Percentiles rank a stretch among this genome's conserved stretches.
Conservation (phyloP, 2,797 vertebrate genomes). For the Gobio occitaniae region DNA sequence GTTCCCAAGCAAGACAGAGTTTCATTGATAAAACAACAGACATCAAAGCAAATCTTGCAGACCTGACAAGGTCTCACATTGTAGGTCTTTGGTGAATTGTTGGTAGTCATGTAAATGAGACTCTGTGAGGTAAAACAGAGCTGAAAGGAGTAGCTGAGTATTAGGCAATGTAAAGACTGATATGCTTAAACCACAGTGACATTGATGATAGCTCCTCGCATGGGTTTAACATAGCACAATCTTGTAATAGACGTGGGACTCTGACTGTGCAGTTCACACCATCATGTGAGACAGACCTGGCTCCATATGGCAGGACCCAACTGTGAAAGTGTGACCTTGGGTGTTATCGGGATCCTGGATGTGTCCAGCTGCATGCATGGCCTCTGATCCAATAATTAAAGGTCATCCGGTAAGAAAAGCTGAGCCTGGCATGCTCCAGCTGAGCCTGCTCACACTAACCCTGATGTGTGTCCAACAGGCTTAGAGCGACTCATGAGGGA, state of each 20-base stretch:
- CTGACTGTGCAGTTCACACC: slow-evolving; percentile 70
- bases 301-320: slow-evolving; percentile 48
- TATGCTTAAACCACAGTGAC: slow-evolving; percentile 39
- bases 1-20: slow-evolving; percentile 60
- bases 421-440: slow-evolving; percentile 68
- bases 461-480: slow-evolving; percentile 85
- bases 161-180: slow-evolving; percentile 31
- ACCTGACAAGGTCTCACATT: slow-evolving; percentile 53
- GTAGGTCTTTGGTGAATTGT: slow-evolving; percentile 57
- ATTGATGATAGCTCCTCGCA: slow-evolving; percentile 34
- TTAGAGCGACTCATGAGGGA: slow-evolving; percentile 77
- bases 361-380: slow-evolving; percentile 72
- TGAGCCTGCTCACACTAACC: slow-evolving; percentile 67
- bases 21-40: slow-evolving; percentile 59
- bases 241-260: slow-evolving; percentile 61
- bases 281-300: slow-evolving; percentile 59
- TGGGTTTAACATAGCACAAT: slow-evolving; percentile 18
- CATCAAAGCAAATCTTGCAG: slow-evolving; percentile 59
- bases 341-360: slow-evolving; percentile 64
- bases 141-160: slow-evolving; percentile 32
- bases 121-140: slow-evolving; percentile 14
- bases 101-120: slow-evolving; percentile 30
- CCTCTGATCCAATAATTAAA: slow-evolving; percentile 82
- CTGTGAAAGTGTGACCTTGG: slow-evolving; percentile 67
- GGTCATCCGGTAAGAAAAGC: slow-evolving; percentile 78